Evolutionary conservation across 2,113 vertebrate species (phyloP).

Genomic region (Azemiops feae): DNA sequence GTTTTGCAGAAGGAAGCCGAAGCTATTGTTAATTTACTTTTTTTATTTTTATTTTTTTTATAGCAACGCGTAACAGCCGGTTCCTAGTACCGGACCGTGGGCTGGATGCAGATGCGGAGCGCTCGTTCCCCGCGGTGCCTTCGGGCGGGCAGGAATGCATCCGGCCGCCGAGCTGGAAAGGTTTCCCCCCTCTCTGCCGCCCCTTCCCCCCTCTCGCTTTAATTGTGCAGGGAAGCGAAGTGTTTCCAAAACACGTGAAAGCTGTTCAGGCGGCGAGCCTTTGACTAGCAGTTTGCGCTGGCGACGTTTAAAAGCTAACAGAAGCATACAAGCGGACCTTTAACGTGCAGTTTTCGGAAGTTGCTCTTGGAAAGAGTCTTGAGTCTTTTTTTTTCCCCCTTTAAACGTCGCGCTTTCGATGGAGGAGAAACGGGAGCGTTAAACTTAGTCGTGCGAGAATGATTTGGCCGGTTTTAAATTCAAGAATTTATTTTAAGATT

Average conservation of each 20-base stretch:
- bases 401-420: background rate
- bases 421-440: background rate
- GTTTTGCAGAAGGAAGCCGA: background rate
- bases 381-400: background rate
- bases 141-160: background rate
- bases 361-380: background rate
- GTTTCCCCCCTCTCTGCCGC: too few species aligned
- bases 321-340: background rate
- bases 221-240: background rate
- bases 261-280: background rate
- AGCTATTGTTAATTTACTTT: background rate
- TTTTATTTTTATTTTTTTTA: background rate
- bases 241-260: background rate
- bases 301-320: background rate
- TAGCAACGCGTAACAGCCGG: background rate
- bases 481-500: background rate
- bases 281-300: background rate
- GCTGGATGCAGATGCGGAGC: background rate
- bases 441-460: background rate
- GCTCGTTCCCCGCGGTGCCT: background rate
- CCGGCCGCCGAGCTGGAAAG: background rate
- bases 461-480: background rate
- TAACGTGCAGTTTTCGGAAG: background rate
- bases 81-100: background rate
- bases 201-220: background rate